Conservation (phyloP, 1,140 invertebrate species). For the Drosophila paulistorum region DNA sequence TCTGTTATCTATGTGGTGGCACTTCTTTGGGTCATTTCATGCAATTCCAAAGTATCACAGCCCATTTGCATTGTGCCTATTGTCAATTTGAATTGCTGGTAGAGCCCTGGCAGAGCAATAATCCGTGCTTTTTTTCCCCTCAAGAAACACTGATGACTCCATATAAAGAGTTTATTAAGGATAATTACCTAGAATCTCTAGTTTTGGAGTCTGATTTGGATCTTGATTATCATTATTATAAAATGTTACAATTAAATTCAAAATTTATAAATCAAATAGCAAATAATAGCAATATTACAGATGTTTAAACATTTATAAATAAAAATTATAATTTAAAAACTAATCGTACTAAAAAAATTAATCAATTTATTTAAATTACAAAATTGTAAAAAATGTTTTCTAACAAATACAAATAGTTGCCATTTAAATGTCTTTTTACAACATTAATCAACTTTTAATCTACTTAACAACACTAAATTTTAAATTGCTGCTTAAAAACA, state of each 20-base stretch:
- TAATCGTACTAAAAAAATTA: too few relatives aligned
- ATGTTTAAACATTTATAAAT: too few relatives aligned
- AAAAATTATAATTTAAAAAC: too few relatives aligned
- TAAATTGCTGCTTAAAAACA: too few relatives aligned
- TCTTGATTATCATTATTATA: constrained; percentile 19
- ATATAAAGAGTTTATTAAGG: constrained; percentile 48
- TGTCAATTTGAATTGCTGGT: constrained; percentile 63
- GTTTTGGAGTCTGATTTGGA: background rate
- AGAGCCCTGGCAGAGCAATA: constrained; percentile 8
- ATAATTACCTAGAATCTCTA: constrained; percentile 34
- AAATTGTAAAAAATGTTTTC: too few relatives aligned
- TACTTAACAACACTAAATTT: too few relatives aligned
- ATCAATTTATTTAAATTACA: too few relatives aligned
- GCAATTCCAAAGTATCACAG: constrained; percentile 18
- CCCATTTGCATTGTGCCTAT: constrained; percentile 52
- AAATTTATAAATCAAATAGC: constrained; percentile 15
- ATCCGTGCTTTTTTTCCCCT: constrained; percentile 15
- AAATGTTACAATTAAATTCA: constrained; percentile 48
- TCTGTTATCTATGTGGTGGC: constrained; percentile 42
- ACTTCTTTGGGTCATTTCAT: constrained; percentile 36
- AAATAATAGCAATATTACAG: too few relatives aligned
- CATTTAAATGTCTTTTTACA: too few relatives aligned
- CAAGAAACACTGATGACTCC: constrained; percentile 31
- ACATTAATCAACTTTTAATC: too few relatives aligned
- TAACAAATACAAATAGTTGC: too few relatives aligned